Conservation (phyloP, 2,797 vertebrate species). For the Ciconia nigra region DNA sequence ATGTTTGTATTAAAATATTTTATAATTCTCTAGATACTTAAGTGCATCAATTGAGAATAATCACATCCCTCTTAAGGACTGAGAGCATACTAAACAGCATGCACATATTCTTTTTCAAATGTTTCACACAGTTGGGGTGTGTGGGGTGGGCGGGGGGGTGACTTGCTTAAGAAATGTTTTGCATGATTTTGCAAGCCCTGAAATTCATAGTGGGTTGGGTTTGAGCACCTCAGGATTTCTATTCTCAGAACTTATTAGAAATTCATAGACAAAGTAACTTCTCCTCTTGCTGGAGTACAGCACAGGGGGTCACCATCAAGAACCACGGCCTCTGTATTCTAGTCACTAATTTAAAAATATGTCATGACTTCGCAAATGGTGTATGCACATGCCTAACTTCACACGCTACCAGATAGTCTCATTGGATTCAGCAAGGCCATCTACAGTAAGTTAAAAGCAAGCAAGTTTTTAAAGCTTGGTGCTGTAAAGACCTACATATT, state of each 20-base stretch:
- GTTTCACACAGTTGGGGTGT: background rate
- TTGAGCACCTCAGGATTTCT: slow-evolving; percentile 38
- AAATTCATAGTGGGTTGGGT: background rate
- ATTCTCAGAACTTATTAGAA: slow-evolving; percentile 16
- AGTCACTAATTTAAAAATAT: slow-evolving; percentile 34
- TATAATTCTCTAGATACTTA: background rate
- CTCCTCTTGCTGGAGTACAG: background rate
- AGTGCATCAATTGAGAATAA: background rate
- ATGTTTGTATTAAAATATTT: background rate
- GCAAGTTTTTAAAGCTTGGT: background rate
- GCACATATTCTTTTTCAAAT: background rate
- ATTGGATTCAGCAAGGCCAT: background rate
- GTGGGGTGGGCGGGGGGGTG: background rate
- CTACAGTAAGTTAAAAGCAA: background rate
- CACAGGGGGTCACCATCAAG: background rate
- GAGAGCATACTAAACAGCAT: background rate
- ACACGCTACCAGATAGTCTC: background rate
- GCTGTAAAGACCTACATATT: background rate
- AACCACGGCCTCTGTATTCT: background rate
- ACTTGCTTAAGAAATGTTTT: background rate
- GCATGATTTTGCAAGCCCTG: background rate
- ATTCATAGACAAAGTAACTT: slow-evolving; percentile 27
- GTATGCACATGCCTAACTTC: background rate
- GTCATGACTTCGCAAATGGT: background rate
- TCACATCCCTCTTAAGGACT: background rate